Evolutionary conservation across 2,797 vertebrate species (phyloP).

Genomic region (Gallinago nigripennis): DNA sequence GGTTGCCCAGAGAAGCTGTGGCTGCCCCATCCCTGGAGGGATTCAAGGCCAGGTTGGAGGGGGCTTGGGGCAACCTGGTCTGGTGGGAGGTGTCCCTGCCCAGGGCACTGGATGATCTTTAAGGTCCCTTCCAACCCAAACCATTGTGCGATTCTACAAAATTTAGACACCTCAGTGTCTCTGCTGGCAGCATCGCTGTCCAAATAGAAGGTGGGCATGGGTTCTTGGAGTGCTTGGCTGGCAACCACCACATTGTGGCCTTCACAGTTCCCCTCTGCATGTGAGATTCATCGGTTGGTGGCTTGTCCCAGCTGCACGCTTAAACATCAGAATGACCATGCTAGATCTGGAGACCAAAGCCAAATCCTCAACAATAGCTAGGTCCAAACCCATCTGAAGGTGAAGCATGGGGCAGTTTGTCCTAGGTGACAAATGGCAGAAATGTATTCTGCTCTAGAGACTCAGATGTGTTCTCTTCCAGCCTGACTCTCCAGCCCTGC

Average conservation of each 20-base stretch:
- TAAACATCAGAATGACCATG: neutral
- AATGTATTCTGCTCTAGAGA: neutral
- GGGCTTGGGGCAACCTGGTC: too few species aligned
- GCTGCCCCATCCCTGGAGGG: too few species aligned
- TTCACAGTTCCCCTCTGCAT: rapidly evolving
- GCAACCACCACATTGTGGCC: rapidly evolving
- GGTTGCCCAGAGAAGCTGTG: too few species aligned
- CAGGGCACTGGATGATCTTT: too few species aligned
- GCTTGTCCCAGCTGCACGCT: neutral
- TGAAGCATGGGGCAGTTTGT: neutral
- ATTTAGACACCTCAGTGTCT: neutral
- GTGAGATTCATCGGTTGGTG: neutral
- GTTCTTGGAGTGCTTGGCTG: neutral
- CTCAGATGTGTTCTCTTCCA: neutral
- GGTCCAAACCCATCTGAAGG: neutral
- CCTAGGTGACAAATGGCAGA: neutral
- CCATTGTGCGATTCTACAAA: neutral
- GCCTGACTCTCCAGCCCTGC: neutral
- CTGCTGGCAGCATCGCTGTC: neutral
- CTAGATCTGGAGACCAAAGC: neutral
- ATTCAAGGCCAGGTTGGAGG: too few species aligned
- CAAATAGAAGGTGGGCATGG: neutral
- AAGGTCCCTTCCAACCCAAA: too few species aligned
- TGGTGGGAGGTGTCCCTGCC: too few species aligned
- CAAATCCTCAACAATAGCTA: too few species aligned